Evolutionary conservation across 2,797 vertebrate species (phyloP), one percentile per base, ranked within the genome.

Genomic region (Cynopterus sphinx): DNA sequence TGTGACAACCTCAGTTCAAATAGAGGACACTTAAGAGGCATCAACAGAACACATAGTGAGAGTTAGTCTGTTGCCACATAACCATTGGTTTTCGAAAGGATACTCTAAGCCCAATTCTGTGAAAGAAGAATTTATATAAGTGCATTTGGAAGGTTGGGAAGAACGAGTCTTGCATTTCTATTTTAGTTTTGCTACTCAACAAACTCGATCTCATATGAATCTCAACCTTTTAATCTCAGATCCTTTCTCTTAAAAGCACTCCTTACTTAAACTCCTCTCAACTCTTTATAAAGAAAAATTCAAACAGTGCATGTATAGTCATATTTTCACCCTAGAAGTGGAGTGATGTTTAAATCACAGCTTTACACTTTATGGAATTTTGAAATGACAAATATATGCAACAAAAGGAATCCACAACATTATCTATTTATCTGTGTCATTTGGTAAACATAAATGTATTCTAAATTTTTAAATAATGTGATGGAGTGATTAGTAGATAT

Each of bases 1-100:
- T 70, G 63, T 87, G 46, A 57, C 36, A 81, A 51, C 16, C 2
- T 67, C 33, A 55, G 87, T 96, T 97, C 90, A 96, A 92, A 43
- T 19, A 95, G 67, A 82, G 92, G 91, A 85, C 70, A 95, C 26
- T 15, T 49, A 43, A 49, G 51, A 85, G 46, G 22, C n/a, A 91
- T 87, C 46, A 89, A 41, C 5, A 87, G 39, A 85, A 90, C 10
- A 51, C 57, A 83, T 65, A 83, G 68, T 31, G n/a, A 94, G 65
- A 67, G 10, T 70, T 24, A 92, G 11, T 28, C 46, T 3, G 26
- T 74, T 94, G 36, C 39, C 70, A 73, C 59, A 53, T 79, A 68
- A 24, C 22, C 33, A 43, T 0, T 86, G 83, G 31, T 43, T 67
- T 88, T 83, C 28, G 43, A 55, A 75, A 86, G 55, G 53, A 75